Base-by-base conservation (phyloP, 2,888 invertebrate genomes). In the Adela reaumurella region DNA sequence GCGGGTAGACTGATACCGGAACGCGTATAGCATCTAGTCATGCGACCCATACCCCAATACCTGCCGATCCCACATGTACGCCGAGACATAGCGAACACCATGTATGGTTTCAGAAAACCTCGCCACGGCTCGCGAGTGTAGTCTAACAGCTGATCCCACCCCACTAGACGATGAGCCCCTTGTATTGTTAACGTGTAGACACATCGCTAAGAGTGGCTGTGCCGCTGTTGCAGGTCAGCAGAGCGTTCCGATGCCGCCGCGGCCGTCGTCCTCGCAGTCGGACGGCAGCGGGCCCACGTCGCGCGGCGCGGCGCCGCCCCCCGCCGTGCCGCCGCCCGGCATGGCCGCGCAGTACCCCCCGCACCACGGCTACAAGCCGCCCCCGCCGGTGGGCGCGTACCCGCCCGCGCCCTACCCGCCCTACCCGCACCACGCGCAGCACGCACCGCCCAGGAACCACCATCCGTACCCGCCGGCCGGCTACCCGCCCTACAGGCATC, bases 221-320 rank as follows among this genome's bases (percentile, higher is more conserved):
- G n/a, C n/a, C 29, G n/a, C 19, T 28, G 28, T 79, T 74, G 42
- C 73, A 90, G 90, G 90, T 68, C 90, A 89, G 73, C 92, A 92
- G 87, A 94, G 90, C 88, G 89, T 93, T 87, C 90, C 93, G 81
- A 94, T 95, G 90, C 94, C 95, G 71, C 92, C 93, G 69, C 88
- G 95, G 69, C 95, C 95, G 73, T 91, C 94, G 64, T 94, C 94
- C 73, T 81, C 86, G 79, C 69, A 88, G 81, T 71, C 76, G 57
- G 79, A 71, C 71, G 83, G 81, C 76, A 72, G 71, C 67, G 79
- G 73, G 55, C 65, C 67, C 58, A 67, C 67, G 59, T 63, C 62
- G 58, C 67, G 69, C 53, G 57, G 48, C 63, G 62, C 50, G 63
- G 61, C 50, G 64, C 67, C 53, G 65, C 66, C 62, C 59, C 24